These are phyloP conservation scores for Caenorhabditis sp. DNA, from an alignment of 2,888 invertebrate genomes.

Conservation along the genomic window DNA sequence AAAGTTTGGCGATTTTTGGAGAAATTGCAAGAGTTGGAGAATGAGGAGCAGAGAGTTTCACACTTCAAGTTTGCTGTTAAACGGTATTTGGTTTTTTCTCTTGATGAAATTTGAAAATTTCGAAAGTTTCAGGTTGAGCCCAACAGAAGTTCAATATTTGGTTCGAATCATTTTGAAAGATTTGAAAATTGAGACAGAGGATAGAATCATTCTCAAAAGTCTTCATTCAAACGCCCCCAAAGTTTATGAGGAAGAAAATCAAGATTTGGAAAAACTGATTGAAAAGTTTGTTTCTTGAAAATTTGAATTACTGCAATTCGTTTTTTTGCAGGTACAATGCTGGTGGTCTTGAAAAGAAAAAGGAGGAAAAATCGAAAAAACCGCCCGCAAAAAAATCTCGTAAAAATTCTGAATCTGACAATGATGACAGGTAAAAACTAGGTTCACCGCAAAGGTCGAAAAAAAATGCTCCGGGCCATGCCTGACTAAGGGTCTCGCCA, in stretches of 20 bases:
- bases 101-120: background rate
- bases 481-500: background rate
- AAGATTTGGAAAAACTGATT: constrained; percentile 31
- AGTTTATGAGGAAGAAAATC: constrained; percentile 76
- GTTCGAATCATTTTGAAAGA: constrained; percentile 89
- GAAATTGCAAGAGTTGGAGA: constrained; percentile 80
- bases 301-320: background rate
- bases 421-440: constrained; percentile 22
- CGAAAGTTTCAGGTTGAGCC: constrained; percentile 77
- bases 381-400: constrained; percentile 14
- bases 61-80: constrained; percentile 81
- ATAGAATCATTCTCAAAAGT: constrained; percentile 81
- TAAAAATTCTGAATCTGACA: constrained; percentile 18
- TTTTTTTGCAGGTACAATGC: constrained; percentile 29
- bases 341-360: constrained; percentile 64
- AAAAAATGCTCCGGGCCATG: too few species aligned
- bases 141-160: constrained; percentile 84
- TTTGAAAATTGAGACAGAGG: constrained; percentile 81
- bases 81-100: constrained; percentile 64
- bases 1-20: constrained; percentile 79
- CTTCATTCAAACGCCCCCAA: constrained; percentile 86
- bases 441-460: background rate
- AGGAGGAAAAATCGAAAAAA: constrained; percentile 14
- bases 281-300: constrained; percentile 11
- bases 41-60: constrained; percentile 85